Evolutionary conservation across 2,888 invertebrate species (phyloP).

Genomic region (Pantelozetes paolii): DNA sequence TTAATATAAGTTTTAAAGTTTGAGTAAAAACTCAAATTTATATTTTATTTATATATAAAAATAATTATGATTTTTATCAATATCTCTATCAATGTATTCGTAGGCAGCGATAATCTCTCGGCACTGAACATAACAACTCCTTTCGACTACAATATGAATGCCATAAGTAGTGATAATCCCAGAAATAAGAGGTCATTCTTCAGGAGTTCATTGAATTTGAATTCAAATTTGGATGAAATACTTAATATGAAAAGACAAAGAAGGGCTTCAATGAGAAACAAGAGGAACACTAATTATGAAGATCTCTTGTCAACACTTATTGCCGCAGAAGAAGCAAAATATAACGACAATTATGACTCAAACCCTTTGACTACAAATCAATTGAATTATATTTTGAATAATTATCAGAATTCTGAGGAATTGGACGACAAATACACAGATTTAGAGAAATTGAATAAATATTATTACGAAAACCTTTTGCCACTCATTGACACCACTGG

Average conservation of each 20-base stretch:
- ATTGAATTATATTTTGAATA: constrained; percentile 1
- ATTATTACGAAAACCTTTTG: constrained; percentile 30
- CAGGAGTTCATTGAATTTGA: constrained; percentile 13
- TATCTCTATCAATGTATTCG: too few relatives aligned
- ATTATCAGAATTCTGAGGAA: neutral
- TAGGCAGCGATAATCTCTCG: too few relatives aligned
- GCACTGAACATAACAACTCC: too few relatives aligned
- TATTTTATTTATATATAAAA: too few relatives aligned
- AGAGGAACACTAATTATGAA: constrained; percentile 32
- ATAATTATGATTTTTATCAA: too few relatives aligned
- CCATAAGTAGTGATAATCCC: too few relatives aligned
- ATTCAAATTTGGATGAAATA: constrained; percentile 19
- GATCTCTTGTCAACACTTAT: neutral
- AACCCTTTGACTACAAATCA: neutral
- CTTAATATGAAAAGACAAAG: constrained; percentile 17
- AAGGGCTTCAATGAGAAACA: constrained; percentile 6
- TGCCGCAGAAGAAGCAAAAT: neutral
- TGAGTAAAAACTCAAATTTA: too few relatives aligned
- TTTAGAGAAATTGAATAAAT: constrained; percentile 30
- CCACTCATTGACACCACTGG: constrained; percentile 1
- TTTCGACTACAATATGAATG: too few relatives aligned
- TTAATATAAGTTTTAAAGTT: too few relatives aligned
- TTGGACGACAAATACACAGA: neutral
- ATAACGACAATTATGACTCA: constrained; percentile 12
- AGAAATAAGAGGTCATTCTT: constrained; percentile 7